Base-by-base conservation (phyloP, 2,888 invertebrate species). In the Hermaeophaga mercurialis region DNA sequence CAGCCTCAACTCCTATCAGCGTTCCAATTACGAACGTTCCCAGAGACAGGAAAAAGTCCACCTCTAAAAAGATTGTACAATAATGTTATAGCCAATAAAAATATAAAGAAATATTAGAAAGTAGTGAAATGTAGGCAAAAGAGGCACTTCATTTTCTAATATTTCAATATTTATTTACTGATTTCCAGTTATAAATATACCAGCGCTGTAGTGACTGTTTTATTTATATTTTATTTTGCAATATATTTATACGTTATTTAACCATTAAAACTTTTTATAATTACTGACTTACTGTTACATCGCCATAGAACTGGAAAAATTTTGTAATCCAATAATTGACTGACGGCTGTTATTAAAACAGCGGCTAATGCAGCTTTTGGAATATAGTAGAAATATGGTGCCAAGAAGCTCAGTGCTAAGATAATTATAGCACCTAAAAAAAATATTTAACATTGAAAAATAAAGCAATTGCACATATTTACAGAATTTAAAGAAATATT, bases 311-410 rank as follows among this genome's bases (percentile, higher is more conserved):
- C 79, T 34, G 75, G 71, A 15, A 83, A 69, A 38, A 82, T 81
- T 64, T 80, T 72, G 60, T 79, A 80, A 63, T 84, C 83, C 3
- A 91, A 86, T 84, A 94, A 87, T 72, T 91, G 91, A 50, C 91
- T 76, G 8, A 96, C 95, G 5, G 96, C 95, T 64, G 89, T 88
- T 61, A 96, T 93, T 61, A 96, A 86, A 44, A 96, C 91, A 0
- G 94, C 89, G 0, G 94, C 87, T 18, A 97, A 81, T 0, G 92
- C 88, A 0, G 96, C 85, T 71, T 86, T 88, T 1, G 94, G 93
- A 65, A 94, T 93, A 75, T 83, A 92, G 76, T 87, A 89, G 78
- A 96, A 96, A 72, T 90, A 89, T 1, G 91, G 89, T 1, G 96
- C 94, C 53, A 96, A 80, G 72, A 92, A 89, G 61, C 87, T 86